Evolutionary conservation across 2,888 invertebrate genomes (phyloP).

Genomic region (Deilephila porcellus): DNA sequence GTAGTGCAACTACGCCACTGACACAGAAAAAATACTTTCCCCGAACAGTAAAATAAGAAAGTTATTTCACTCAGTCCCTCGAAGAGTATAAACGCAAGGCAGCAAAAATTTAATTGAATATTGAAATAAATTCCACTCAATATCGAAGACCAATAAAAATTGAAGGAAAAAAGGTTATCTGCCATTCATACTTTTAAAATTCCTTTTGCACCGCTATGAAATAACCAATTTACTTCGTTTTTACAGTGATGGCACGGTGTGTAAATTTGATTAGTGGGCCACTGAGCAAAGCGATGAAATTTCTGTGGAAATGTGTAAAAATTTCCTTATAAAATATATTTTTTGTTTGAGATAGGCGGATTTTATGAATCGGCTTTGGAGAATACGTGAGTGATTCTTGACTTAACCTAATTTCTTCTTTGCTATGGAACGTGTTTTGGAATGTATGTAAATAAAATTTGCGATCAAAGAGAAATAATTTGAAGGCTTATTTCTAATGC

Average conservation of each 20-base stretch:
- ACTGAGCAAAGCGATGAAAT: conserved; percentile 33
- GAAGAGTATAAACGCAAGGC: neutral
- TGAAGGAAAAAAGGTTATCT: neutral
- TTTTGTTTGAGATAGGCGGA: neutral
- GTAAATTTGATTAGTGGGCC: conserved; percentile 45
- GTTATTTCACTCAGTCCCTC: neutral
- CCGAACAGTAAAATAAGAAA: too few species aligned
- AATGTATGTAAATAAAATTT: too few species aligned
- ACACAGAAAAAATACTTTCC: too few species aligned
- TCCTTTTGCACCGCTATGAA: neutral
- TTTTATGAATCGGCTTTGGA: neutral
- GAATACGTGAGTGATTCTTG: neutral
- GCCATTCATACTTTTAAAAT: conserved; percentile 10
- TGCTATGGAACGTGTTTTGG: neutral
- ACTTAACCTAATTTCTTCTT: neutral
- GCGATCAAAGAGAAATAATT: too few species aligned
- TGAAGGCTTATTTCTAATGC: too few species aligned
- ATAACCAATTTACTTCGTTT: neutral
- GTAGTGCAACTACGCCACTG: too few species aligned
- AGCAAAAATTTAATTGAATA: neutral
- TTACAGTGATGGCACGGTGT: conserved; percentile 23
- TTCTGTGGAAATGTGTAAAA: conserved; percentile 12
- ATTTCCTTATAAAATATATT: conserved; percentile 1
- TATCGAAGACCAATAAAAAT: conserved; percentile 12
- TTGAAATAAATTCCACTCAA: conserved; percentile 9